phyloP scores from a whole-genome alignment of 2,888 invertebrate genomes.

The Villa cingulata region DNA sequence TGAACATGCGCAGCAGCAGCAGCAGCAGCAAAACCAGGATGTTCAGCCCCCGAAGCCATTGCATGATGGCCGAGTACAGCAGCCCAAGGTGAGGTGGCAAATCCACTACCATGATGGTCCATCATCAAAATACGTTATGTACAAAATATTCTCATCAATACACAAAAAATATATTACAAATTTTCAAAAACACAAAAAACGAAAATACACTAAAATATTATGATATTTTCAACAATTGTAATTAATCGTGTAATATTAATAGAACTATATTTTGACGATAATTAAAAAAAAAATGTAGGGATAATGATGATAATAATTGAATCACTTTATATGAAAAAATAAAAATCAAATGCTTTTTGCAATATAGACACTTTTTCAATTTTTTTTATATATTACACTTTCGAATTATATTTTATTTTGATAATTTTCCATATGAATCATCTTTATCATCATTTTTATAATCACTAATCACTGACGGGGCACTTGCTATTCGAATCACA shows the following conservation, averaged over 20 bases:
- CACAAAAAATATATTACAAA: no score
- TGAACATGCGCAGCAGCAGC: constrained; percentile 39
- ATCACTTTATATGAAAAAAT: no score
- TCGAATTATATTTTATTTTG: neutral
- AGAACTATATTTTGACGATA: no score
- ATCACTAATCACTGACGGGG: constrained; percentile 1
- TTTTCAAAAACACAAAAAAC: neutral
- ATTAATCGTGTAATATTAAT: no score
- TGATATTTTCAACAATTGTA: neutral
- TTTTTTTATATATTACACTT: no score
- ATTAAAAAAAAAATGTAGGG: no score
- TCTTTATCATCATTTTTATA: no score
- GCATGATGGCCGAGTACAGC: constrained; percentile 53
- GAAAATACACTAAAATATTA: neutral
- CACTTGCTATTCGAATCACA: constrained; percentile 6
- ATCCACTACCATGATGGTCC: constrained; percentile 68
- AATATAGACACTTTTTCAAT: no score
- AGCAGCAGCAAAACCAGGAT: constrained; percentile 24
- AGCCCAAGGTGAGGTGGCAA: constrained; percentile 65
- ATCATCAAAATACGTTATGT: constrained; percentile 30
- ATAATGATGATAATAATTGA: neutral
- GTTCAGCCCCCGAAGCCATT: constrained; percentile 28
- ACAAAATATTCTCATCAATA: neutral
- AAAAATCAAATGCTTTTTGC: no score
- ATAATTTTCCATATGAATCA: neutral